phyloP scores from a whole-genome alignment of 2,113 vertebrate genomes.

The Delphinapterus leucas region DNA sequence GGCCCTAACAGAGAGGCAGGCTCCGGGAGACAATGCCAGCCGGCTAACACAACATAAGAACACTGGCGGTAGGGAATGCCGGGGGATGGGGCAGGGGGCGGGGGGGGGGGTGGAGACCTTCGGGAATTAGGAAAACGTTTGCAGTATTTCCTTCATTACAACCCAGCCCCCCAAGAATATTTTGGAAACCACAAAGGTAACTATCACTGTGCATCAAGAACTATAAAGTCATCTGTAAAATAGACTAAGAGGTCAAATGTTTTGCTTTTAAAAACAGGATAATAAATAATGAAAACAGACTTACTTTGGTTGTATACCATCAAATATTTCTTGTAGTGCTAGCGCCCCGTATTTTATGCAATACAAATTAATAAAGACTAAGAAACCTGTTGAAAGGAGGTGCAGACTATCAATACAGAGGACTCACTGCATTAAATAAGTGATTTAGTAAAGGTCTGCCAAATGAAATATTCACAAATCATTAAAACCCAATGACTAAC shows the following conservation, averaged over 20 bases:
- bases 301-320: slow-evolving; percentile 98
- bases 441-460: not conserved
- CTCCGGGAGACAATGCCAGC: not conserved
- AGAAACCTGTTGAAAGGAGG: slow-evolving; percentile 89
- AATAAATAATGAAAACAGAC: slow-evolving; percentile 69
- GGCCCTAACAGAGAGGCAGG: not conserved
- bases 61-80: not conserved
- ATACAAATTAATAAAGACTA: slow-evolving; percentile 97
- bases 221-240: not conserved
- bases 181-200: not conserved
- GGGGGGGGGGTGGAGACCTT: too few relatives aligned
- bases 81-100: fast-evolving
- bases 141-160: too few relatives aligned
- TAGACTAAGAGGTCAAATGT: not conserved
- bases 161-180: not conserved
- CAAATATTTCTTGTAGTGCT: slow-evolving; percentile 97
- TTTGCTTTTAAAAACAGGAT: slow-evolving; percentile 34
- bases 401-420: not conserved
- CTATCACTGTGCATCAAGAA: not conserved
- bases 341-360: slow-evolving; percentile 95
- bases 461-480: not conserved
- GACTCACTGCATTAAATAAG: not conserved
- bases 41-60: not conserved
- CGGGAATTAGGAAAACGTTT: not conserved
- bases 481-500: not conserved